Evolutionary conservation across 2,797 vertebrate genomes (phyloP).

Genomic region (Pterois miles): DNA sequence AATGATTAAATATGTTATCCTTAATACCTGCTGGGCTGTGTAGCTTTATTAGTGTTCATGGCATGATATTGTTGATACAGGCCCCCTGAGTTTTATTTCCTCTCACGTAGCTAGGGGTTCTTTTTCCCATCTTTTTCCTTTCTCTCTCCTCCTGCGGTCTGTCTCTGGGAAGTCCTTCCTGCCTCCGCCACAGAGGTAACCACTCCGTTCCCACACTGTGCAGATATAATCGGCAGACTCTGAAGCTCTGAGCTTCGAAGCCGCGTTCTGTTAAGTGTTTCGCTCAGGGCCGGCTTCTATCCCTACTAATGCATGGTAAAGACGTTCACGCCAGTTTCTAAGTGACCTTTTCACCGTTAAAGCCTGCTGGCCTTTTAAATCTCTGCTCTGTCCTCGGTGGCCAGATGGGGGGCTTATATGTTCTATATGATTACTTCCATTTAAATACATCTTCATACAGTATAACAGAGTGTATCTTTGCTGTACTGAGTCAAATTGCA

Average conservation of each 20-base stretch:
- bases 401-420: conserved; percentile 33
- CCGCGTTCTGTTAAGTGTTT: conserved; percentile 50
- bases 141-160: not conserved
- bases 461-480: not conserved
- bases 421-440: conserved; percentile 28
- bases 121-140: not conserved
- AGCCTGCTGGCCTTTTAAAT: conserved; percentile 41
- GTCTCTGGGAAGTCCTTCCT: conserved; percentile 30
- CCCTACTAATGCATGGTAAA: conserved; percentile 63
- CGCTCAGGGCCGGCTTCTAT: conserved; percentile 39
- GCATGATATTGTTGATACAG: conserved; percentile 17
- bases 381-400: not conserved
- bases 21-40: conserved; percentile 27
- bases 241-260: conserved; percentile 65
- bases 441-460: conserved; percentile 16
- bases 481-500: not conserved
- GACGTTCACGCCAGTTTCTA: conserved; percentile 51
- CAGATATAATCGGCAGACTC: conserved; percentile 52
- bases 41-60: conserved; percentile 2
- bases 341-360: conserved; percentile 51
- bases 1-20: conserved; percentile 27
- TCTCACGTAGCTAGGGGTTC: conserved; percentile 41
- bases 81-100: conserved; percentile 44
- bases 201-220: conserved; percentile 27
- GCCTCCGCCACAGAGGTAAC: conserved; percentile 33